phyloP scores from a whole-genome alignment of 2,113 vertebrate species.

The Eolophus roseicapilla region DNA sequence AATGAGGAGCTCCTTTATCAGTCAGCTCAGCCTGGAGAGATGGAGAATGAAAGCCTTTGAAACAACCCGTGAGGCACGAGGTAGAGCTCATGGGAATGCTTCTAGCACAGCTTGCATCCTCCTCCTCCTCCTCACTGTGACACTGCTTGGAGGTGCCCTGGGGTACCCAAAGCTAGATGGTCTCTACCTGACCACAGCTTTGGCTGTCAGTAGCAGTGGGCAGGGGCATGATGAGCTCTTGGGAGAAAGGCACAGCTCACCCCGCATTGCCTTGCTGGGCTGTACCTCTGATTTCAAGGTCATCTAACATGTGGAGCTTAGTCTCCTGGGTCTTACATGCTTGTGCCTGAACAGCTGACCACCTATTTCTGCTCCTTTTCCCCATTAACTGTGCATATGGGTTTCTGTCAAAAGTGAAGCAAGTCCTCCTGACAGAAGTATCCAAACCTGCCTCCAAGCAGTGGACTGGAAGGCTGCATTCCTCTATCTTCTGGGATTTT shows the following conservation, averaged over 20 bases:
- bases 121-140: constrained; percentile 46
- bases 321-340: neutral
- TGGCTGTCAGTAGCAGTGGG: neutral
- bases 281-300: neutral
- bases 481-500: constrained; percentile 59
- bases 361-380: neutral
- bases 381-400: neutral
- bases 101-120: constrained; percentile 69
- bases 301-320: neutral
- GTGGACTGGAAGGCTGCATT: constrained; percentile 58
- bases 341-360: neutral
- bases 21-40: constrained; percentile 50
- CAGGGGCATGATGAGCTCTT: neutral
- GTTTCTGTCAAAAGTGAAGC: neutral
- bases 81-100: constrained; percentile 52
- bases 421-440: constrained; percentile 7
- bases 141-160: neutral
- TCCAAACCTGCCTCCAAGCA: constrained; percentile 71
- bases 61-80: constrained; percentile 44
- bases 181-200: accelerated
- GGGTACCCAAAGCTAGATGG: neutral
- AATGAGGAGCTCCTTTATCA: constrained; percentile 57
- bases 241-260: neutral
- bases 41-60: constrained; percentile 70
- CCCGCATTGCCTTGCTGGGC: accelerated